Evolutionary conservation across 2,113 vertebrate genomes (phyloP).

Genomic region (Panthera uncia): DNA sequence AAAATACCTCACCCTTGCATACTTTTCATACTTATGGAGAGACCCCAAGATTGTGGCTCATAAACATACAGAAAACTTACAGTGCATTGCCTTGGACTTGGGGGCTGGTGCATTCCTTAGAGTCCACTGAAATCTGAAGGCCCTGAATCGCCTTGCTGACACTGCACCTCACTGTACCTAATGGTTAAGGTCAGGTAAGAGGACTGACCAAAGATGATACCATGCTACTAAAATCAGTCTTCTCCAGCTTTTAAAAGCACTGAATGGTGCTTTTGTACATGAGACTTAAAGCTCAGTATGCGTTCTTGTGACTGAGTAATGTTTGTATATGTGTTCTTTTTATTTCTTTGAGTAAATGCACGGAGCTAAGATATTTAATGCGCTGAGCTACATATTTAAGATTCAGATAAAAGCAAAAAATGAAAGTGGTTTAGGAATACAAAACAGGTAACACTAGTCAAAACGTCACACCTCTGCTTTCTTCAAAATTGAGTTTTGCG

Average conservation of each 20-base stretch:
- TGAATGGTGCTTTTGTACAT: background rate
- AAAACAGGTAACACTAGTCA: constrained; percentile 39
- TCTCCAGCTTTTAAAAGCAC: background rate
- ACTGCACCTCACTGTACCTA: background rate
- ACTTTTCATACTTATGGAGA: constrained; percentile 46
- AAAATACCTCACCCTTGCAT: constrained; percentile 41
- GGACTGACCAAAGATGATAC: background rate
- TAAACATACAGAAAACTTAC: constrained; percentile 16
- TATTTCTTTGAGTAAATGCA: constrained; percentile 27
- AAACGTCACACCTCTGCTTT: constrained; percentile 37
- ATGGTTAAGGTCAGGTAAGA: background rate
- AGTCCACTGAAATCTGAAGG: background rate
- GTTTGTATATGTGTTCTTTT: background rate
- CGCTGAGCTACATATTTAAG: background rate
- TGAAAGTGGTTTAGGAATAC: constrained; percentile 38
- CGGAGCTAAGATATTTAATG: background rate
- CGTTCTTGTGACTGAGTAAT: background rate
- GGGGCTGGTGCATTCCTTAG: background rate
- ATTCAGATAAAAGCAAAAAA: constrained; percentile 27
- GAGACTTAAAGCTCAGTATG: background rate
- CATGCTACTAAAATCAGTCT: background rate
- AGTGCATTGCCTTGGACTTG: background rate
- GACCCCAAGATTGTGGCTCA: constrained; percentile 36
- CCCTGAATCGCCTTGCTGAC: background rate
- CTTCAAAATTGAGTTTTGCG: constrained; percentile 21